Evolutionary conservation across 1,140 invertebrate species (phyloP).

Genomic region (Brachionus rubens): DNA sequence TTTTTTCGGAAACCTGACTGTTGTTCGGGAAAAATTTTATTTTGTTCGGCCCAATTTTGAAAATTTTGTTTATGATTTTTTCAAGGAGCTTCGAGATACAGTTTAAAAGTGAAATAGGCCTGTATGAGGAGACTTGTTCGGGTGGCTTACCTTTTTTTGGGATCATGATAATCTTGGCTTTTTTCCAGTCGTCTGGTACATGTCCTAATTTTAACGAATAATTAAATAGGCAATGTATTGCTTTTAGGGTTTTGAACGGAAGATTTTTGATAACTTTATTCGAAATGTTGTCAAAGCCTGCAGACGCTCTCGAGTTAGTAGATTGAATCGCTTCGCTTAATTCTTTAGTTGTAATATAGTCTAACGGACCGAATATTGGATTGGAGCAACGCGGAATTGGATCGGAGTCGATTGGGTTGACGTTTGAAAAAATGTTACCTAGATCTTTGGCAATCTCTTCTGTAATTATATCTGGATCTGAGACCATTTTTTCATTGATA

Average conservation of each 20-base stretch:
- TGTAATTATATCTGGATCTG: background rate
- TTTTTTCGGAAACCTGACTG: conserved; percentile 51
- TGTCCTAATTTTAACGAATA: background rate
- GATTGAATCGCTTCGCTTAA: background rate
- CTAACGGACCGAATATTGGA: background rate
- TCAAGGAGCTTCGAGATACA: conserved; percentile 45
- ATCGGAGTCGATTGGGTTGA: background rate
- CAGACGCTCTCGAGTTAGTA: background rate
- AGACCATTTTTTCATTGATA: background rate
- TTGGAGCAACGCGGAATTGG: background rate
- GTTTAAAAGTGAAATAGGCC: conserved; percentile 46
- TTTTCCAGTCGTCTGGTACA: conserved; percentile 44
- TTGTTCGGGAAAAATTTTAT: background rate
- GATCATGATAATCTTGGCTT: conserved; percentile 13
- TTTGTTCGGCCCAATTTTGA: conserved; percentile 25
- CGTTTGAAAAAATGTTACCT: background rate
- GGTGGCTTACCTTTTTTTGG: conserved; percentile 46
- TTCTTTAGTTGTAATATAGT: conserved; percentile 6
- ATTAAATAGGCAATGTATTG: background rate
- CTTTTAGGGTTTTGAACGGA: background rate
- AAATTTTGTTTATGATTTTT: conserved; percentile 40
- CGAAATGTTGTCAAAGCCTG: background rate
- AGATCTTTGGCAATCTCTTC: background rate
- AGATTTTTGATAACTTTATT: background rate
- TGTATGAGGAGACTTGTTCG: background rate